These are phyloP conservation scores for Corythaeola cristata DNA, from an alignment of 2,113 vertebrate genomes.

Conservation along the genomic window DNA sequence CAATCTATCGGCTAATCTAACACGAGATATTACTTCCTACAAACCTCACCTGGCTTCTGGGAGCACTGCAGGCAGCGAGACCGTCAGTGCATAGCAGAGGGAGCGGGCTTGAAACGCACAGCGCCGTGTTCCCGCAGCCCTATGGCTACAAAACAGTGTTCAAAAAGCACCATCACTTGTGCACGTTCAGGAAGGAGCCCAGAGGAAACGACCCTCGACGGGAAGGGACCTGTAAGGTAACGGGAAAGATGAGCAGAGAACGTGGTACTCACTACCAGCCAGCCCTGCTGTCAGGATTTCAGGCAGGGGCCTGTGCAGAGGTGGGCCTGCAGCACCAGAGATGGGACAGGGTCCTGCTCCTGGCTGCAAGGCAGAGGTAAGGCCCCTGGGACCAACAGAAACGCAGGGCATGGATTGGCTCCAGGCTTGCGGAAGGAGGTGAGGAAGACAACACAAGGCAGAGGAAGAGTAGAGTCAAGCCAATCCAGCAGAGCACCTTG, in stretches of 20 bases:
- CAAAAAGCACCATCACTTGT: neutral
- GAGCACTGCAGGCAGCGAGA: rapidly evolving
- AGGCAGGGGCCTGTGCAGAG: rapidly evolving
- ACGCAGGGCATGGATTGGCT: neutral
- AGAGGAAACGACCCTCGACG: neutral
- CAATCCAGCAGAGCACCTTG: neutral
- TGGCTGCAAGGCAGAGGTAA: neutral
- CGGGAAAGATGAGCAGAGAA: neutral
- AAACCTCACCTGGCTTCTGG: rapidly evolving
- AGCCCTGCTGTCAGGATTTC: neutral
- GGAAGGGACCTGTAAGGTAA: neutral
- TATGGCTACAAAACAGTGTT: neutral
- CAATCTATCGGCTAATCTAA: neutral
- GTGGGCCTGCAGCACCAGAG: neutral
- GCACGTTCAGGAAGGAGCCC: neutral
- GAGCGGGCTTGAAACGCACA: neutral
- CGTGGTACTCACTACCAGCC: neutral
- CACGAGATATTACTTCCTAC: neutral
- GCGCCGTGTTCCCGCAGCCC: rapidly evolving
- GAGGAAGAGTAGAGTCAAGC: neutral
- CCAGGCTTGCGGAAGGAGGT: neutral
- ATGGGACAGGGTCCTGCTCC: neutral
- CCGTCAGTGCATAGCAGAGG: neutral
- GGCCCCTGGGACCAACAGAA: rapidly evolving
- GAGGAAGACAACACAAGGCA: neutral